A percentile compares a stretch with the other conserved stretches of the same genome.
Conservation (phyloP, 2,797 vertebrate species). For the Hephaestus fuliginosus region DNA sequence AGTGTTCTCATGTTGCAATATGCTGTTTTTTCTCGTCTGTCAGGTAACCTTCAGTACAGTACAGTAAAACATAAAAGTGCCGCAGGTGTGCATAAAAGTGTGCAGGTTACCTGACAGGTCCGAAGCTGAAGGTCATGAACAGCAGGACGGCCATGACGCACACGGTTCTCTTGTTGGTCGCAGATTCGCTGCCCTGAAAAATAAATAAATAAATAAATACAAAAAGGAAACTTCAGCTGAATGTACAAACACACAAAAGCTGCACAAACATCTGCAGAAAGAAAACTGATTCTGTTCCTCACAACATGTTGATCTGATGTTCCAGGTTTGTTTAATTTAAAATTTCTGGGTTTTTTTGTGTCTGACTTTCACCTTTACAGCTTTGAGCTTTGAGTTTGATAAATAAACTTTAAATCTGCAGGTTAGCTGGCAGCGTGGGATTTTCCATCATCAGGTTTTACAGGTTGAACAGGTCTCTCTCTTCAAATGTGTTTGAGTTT, state of each 20-base stretch:
- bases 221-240: not conserved
- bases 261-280: not conserved
- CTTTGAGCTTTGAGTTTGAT: no score
- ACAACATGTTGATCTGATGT: not conserved
- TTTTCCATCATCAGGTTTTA: not conserved
- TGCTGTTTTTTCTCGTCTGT: no score
- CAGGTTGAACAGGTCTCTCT: not conserved
- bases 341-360: not conserved
- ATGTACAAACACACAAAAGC: not conserved
- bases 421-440: no score
- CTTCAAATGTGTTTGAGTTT: not conserved
- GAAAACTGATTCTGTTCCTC: no score
- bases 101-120: conserved; percentile 88
- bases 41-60: no score
- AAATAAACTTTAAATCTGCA: not conserved
- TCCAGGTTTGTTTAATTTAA: not conserved
- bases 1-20: no score
- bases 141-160: conserved; percentile 92
- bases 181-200: conserved; percentile 84
- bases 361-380: no score
- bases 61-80: no score
- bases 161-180: conserved; percentile 88
- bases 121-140: conserved; percentile 93
- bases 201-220: conserved; percentile 1
- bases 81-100: not conserved